These are phyloP conservation scores for Martes martes DNA, from an alignment of 2,113 vertebrate genomes.

Conservation along the genomic window DNA sequence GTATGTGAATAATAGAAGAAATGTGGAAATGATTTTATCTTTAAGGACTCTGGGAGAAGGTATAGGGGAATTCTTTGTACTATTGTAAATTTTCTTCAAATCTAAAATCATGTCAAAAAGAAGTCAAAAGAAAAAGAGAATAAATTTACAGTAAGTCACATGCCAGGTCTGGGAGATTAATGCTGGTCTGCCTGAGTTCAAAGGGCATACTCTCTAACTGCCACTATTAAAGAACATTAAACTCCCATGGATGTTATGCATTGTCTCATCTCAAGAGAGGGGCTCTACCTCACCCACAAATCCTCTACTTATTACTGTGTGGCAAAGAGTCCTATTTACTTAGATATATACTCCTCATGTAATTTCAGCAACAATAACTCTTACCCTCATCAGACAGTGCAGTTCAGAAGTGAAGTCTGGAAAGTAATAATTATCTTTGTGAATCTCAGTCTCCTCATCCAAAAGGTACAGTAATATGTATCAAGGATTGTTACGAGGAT, in stretches of 20 bases:
- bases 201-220: neutral
- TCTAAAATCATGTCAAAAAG: neutral
- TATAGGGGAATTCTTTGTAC: neutral
- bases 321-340: neutral
- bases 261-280: neutral
- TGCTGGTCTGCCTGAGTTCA: neutral
- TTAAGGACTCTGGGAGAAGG: neutral
- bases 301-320: neutral
- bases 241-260: accelerated
- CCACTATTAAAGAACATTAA: neutral
- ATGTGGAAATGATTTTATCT: neutral
- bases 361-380: neutral
- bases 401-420: neutral
- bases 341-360: neutral
- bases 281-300: neutral
- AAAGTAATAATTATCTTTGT: neutral
- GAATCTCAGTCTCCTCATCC: neutral
- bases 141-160: neutral
- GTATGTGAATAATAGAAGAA: neutral
- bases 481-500: neutral
- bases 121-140: neutral
- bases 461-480: neutral
- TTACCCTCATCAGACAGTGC: neutral
- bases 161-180: neutral
- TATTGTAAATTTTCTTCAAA: neutral